phyloP scores from a whole-genome alignment of 1,140 invertebrate species.

The Diorhabda sublineata region DNA sequence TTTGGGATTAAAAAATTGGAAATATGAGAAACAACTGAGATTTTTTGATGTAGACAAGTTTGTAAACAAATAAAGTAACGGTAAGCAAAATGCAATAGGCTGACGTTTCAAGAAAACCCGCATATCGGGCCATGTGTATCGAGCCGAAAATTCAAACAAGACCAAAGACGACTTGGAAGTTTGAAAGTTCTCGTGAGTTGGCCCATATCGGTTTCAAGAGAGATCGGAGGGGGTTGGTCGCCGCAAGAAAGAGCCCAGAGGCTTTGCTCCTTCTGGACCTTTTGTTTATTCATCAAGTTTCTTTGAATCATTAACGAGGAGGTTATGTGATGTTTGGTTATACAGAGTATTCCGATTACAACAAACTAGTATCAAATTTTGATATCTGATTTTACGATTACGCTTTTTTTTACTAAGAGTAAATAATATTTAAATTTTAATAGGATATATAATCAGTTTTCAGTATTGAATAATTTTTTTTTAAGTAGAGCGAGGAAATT shows the following conservation, averaged over 20 bases:
- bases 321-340: not conserved
- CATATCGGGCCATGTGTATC: conserved; percentile 9
- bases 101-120: conserved; percentile 16
- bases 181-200: conserved; percentile 8
- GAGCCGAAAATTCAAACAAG: conserved; percentile 13
- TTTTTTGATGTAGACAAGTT: no score
- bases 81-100: conserved; percentile 3
- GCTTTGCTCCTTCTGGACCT: conserved; percentile 4
- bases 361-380: no score
- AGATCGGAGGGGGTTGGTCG: conserved; percentile 2
- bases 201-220: conserved; percentile 7
- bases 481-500: not conserved
- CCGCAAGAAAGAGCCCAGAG: conserved; percentile 4
- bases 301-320: conserved; percentile 15
- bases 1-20: no score
- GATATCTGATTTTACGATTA: no score
- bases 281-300: conserved; percentile 15
- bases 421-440: no score
- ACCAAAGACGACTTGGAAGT: conserved; percentile 6
- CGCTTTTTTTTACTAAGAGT: no score
- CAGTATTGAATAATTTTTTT: not conserved
- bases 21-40: no score
- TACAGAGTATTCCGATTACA: not conserved
- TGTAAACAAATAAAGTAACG: not conserved
- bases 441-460: no score